Evolutionary conservation across 2,888 invertebrate species (phyloP), one percentile per base, ranked within the genome.

Genomic region (Oeneis ivallda): DNA sequence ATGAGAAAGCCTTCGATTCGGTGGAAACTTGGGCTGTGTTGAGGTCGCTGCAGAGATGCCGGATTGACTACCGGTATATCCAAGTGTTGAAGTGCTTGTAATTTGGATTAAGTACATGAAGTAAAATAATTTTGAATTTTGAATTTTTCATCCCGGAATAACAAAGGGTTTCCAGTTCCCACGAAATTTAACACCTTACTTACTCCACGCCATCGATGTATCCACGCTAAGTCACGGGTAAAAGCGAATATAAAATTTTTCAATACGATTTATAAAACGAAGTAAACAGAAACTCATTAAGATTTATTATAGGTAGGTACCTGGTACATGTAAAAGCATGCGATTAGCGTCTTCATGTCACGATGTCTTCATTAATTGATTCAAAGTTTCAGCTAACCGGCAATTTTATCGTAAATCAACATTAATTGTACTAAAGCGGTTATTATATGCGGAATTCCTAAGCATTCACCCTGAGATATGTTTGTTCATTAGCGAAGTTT

Each of bases 301-400:
- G 63, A 67, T 67, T 67, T 65, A 67, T 63, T 56, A 45, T 56
- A n/a, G n/a, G n/a, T n/a, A n/a, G n/a, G n/a, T n/a, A n/a, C n/a
- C n/a, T n/a, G n/a, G 32, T 62, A 26, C 15, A 13, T 62, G 63
- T 65, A 26, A 53, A 67, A 63, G 54, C 60, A 65, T 45, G 53
- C 62, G 61, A 67, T 67, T 65, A 67, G 63, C 41, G 49, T 47
- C 43, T 37, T 2, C 41, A 49, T 56, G 62, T 69, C 67, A 67
- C 69, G 69, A 63, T 59, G 64, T 63, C 67, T 68, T 50, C 62
- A 65, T 62, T 67, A 69, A 65, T 69, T 67, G 61, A 67, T 54
- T 63, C 61, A 63, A 65, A 53, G 67, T 67, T 65, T 61, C 26
- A 69, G 47, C 53, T 47, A 53, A 9, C 9, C 41, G 34, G 39